A percentile compares a stretch with the other conserved stretches of the same genome.
phyloP scores from a whole-genome alignment of 2,113 vertebrate species.

The Mastomys natalensis region DNA sequence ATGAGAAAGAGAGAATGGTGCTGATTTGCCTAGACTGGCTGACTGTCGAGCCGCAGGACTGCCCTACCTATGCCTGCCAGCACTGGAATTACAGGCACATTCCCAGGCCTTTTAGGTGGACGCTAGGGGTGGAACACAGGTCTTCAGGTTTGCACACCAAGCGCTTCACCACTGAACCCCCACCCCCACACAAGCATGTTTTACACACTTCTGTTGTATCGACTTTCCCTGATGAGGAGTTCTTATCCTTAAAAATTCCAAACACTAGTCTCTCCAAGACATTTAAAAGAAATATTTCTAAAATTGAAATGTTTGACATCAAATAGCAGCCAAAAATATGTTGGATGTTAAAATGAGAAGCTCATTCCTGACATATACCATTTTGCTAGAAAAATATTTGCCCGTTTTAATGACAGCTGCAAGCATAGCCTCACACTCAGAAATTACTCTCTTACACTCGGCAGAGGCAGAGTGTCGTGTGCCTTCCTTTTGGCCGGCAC shows the following conservation, averaged over 20 bases:
- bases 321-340: conserved; percentile 69
- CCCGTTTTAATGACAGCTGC: conserved; percentile 56
- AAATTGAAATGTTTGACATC: conserved; percentile 67
- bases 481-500: not conserved
- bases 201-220: not conserved
- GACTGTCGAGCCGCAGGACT: not conserved
- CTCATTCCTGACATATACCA: conserved; percentile 53
- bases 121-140: not conserved
- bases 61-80: not conserved
- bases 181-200: not conserved
- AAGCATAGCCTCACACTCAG: conserved; percentile 37
- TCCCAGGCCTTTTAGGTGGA: not conserved
- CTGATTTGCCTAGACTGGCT: not conserved
- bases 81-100: not conserved
- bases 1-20: not conserved
- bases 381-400: conserved; percentile 58
- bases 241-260: conserved; percentile 31
- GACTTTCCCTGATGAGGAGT: not conserved
- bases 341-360: conserved; percentile 66
- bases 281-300: conserved; percentile 62
- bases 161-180: too few species aligned
- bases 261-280: not conserved
- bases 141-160: not conserved
- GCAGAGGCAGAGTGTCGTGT: not conserved
- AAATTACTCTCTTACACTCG: conserved; percentile 45